These are phyloP conservation scores for Coelinius sp. DNA, from an alignment of 2,888 invertebrate species.

Conservation along the genomic window DNA sequence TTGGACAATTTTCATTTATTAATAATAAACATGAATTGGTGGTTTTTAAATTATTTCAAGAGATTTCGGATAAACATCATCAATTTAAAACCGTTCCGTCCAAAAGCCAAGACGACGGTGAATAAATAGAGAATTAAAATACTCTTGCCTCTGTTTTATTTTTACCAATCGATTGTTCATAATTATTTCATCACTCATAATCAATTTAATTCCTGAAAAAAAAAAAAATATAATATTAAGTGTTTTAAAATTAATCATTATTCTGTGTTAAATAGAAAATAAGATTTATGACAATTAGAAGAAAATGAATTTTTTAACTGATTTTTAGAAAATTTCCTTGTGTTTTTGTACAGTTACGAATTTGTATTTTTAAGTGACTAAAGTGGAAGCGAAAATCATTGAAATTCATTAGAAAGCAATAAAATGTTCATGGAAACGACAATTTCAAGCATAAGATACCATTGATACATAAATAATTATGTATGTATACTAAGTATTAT, in stretches of 20 bases:
- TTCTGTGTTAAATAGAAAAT: slow-evolving; percentile 36
- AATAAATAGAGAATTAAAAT: not conserved
- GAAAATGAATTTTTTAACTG: not conserved
- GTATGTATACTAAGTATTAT: slow-evolving; percentile 29
- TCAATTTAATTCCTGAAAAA: not conserved
- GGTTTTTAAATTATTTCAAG: too few species aligned
- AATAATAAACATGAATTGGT: too few species aligned
- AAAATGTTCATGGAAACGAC: not conserved
- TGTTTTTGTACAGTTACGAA: not conserved
- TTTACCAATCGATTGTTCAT: not conserved
- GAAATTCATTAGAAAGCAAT: not conserved
- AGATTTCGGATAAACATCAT: too few species aligned
- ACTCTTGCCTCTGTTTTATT: slow-evolving; percentile 1
- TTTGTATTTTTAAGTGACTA: not conserved
- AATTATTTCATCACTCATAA: not conserved
- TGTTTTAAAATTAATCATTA: slow-evolving; percentile 36
- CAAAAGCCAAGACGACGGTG: slow-evolving; percentile 40
- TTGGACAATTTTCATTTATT: too few species aligned
- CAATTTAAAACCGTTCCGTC: slow-evolving; percentile 46
- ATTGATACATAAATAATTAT: slow-evolving; percentile 18
- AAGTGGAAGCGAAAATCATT: not conserved
- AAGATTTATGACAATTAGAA: not conserved
- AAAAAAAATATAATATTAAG: slow-evolving; percentile 31
- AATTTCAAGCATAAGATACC: slow-evolving; percentile 20
- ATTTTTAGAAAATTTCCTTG: not conserved